A percentile compares a stretch with the other conserved stretches of the same genome.
phyloP scores from a whole-genome alignment of 2,888 invertebrate genomes.

The Chrysolina oricalcia region DNA sequence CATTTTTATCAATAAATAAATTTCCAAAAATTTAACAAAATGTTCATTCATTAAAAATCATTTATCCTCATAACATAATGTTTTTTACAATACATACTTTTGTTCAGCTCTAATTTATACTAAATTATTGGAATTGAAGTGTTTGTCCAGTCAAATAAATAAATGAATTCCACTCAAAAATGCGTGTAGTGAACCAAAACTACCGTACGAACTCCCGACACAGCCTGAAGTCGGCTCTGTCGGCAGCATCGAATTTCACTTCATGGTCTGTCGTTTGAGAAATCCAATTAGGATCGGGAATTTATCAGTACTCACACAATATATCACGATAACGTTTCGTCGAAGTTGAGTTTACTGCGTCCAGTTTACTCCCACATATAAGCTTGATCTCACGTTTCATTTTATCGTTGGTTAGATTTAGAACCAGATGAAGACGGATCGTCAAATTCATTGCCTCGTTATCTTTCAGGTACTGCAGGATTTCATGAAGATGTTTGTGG shows the following conservation, averaged over 20 bases:
- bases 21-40: too few relatives aligned
- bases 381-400: constrained; percentile 5
- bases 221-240: not conserved
- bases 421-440: constrained; percentile 2
- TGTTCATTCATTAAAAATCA: too few relatives aligned
- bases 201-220: too few relatives aligned
- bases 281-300: constrained; percentile 52
- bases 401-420: not conserved
- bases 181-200: too few relatives aligned
- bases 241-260: constrained; percentile 1
- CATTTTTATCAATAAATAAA: too few relatives aligned
- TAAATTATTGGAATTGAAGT: too few relatives aligned
- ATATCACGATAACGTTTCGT: constrained; percentile 49
- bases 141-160: too few relatives aligned
- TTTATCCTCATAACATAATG: too few relatives aligned
- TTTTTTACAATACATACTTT: too few relatives aligned
- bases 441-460: not conserved
- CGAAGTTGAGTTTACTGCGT: constrained; percentile 3
- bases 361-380: constrained; percentile 16
- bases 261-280: constrained; percentile 45
- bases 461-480: not conserved
- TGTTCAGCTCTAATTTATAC: too few relatives aligned
- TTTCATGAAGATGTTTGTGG: not conserved
- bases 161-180: too few relatives aligned
- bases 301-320: constrained; percentile 37